These are phyloP conservation scores for Lycocerus yunnanus DNA, from an alignment of 2,888 invertebrate genomes.

Conservation along the genomic window DNA sequence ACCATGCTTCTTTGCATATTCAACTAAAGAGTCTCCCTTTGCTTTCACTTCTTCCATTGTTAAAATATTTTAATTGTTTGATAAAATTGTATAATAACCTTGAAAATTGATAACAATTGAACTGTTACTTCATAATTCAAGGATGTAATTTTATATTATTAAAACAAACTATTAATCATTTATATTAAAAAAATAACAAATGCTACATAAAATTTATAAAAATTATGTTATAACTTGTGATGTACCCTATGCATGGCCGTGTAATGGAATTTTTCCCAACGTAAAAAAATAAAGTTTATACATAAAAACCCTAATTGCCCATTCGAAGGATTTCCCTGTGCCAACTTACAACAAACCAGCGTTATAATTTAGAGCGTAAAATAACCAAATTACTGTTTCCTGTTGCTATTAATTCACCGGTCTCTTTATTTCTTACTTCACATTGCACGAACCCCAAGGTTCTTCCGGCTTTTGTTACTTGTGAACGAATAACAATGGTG, in stretches of 20 bases:
- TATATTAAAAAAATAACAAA: too few relatives aligned
- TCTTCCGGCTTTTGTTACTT: constrained; percentile 73
- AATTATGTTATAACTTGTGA: too few relatives aligned
- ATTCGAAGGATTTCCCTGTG: neutral
- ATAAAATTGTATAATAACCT: neutral
- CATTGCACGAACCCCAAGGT: constrained; percentile 80
- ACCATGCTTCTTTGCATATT: neutral
- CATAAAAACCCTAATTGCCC: neutral
- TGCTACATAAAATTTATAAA: neutral
- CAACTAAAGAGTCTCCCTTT: neutral
- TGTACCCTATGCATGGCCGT: too few relatives aligned
- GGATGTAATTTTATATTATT: neutral
- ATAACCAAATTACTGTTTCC: constrained; percentile 82
- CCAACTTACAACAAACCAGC: neutral
- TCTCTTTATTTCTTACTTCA: constrained; percentile 72
- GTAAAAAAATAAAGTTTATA: neutral
- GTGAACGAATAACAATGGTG: constrained; percentile 74
- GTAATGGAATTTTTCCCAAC: too few relatives aligned
- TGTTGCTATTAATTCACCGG: constrained; percentile 71
- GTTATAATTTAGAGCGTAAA: constrained; percentile 28
- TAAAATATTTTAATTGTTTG: neutral
- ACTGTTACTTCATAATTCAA: neutral
- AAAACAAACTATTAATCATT: too few relatives aligned
- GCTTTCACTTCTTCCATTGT: neutral
- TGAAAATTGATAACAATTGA: neutral